A percentile compares a stretch with the other conserved stretches of the same genome.
Evolutionary conservation across 2,888 invertebrate species (phyloP).

Genomic region (Ecliptopera silaceata): DNA sequence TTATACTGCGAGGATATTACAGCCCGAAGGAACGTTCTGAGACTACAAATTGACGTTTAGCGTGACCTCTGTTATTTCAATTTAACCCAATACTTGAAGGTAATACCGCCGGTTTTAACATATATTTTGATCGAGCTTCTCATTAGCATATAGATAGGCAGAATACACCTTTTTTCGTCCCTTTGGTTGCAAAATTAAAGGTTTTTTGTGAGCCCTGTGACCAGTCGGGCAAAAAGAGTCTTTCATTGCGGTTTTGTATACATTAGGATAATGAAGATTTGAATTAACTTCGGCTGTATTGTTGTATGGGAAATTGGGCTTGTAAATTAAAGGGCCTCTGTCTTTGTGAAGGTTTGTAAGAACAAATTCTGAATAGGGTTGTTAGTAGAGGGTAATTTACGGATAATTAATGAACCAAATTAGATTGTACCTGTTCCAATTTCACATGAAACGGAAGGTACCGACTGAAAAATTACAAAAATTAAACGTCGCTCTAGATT

Average conservation of each 20-base stretch:
- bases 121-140: conserved; percentile 60
- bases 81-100: conserved; percentile 51
- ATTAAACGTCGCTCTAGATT: no score
- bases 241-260: conserved; percentile 53
- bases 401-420: not conserved
- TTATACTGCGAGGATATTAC: conserved; percentile 3
- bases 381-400: conserved; percentile 3
- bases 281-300: conserved; percentile 52
- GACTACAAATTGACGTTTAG: conserved; percentile 44
- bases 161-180: conserved; percentile 57
- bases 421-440: not conserved
- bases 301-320: conserved; percentile 41
- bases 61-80: conserved; percentile 57
- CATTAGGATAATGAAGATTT: conserved; percentile 51
- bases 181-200: conserved; percentile 59
- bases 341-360: conserved; percentile 22
- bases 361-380: conserved; percentile 25
- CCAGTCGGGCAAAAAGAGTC: conserved; percentile 50
- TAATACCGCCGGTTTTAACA: conserved; percentile 61
- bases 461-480: no score
- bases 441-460: not conserved
- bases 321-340: conserved; percentile 27
- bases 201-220: conserved; percentile 50
- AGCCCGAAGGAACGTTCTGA: conserved; percentile 25
- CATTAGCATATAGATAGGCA: conserved; percentile 68